A percentile compares a stretch with the other conserved stretches of the same genome.
phyloP scores from a whole-genome alignment of 2,797 vertebrate genomes.

The Sebastes ruberrimus region DNA sequence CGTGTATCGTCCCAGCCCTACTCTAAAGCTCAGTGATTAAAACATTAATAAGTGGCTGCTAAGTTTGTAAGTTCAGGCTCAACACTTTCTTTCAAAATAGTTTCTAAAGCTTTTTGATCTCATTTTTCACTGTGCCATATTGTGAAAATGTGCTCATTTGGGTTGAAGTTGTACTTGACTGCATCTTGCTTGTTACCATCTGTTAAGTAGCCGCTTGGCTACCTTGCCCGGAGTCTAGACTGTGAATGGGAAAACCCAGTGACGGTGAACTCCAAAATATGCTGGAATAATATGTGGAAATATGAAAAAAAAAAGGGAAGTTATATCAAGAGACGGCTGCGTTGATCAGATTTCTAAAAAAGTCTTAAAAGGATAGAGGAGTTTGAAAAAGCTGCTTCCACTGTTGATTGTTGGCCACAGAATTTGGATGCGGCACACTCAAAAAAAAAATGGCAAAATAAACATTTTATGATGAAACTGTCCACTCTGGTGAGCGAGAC shows the following conservation, averaged over 20 bases:
- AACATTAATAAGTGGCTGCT: neutral
- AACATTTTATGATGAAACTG: constrained; percentile 43
- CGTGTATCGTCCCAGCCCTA: no score
- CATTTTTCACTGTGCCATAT: constrained; percentile 39
- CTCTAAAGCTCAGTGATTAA: neutral
- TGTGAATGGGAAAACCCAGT: constrained; percentile 34
- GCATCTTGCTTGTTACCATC: constrained; percentile 61
- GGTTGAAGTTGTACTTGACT: constrained; percentile 52
- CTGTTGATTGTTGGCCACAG: constrained; percentile 29
- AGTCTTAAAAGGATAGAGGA: neutral
- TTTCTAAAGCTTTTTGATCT: constrained; percentile 35
- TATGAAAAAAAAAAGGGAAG: neutral
- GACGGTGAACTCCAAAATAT: constrained; percentile 30
- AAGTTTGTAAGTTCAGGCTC: constrained; percentile 4
- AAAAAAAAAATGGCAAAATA: constrained; percentile 5
- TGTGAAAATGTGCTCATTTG: constrained; percentile 51
- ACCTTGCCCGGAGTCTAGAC: constrained; percentile 48
- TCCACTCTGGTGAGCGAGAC: constrained; percentile 4
- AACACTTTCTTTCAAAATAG: neutral
- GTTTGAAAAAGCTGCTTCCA: neutral
- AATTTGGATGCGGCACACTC: neutral
- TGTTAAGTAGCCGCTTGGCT: constrained; percentile 58
- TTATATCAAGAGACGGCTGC: constrained; percentile 1
- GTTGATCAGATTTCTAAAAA: neutral
- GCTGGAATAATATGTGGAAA: constrained; percentile 15